phyloP scores from a whole-genome alignment of 2,113 vertebrate genomes.

The Melanerpes aurifrons region DNA sequence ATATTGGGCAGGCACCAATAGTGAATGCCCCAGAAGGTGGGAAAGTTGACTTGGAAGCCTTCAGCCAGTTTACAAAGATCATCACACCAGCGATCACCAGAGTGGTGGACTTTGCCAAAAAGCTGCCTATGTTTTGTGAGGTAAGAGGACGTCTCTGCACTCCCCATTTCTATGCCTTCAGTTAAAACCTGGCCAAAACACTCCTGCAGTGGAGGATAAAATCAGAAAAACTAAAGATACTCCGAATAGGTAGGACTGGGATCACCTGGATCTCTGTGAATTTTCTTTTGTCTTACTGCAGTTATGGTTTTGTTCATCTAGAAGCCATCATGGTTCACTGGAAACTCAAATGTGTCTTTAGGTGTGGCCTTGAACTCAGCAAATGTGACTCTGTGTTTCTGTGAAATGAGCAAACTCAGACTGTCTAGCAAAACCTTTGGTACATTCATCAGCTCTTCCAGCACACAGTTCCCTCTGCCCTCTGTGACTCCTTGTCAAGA shows the following conservation, averaged over 20 bases:
- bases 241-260: background rate
- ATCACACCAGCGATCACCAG: constrained; percentile 99
- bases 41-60: constrained; percentile 99
- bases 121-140: constrained; percentile 99
- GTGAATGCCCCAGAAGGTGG: constrained; percentile 91
- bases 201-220: background rate
- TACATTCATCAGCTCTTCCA: background rate
- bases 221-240: background rate
- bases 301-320: background rate
- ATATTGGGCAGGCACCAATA: constrained; percentile 94
- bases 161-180: background rate
- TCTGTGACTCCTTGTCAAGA: background rate
- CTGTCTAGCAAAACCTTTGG: background rate
- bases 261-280: background rate
- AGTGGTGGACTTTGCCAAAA: constrained; percentile 99
- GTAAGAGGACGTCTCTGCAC: constrained; percentile 74
- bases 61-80: constrained; percentile 99
- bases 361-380: background rate
- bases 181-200: background rate
- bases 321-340: background rate
- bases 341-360: background rate
- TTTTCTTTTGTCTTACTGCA: background rate
- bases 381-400: background rate
- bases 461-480: background rate
- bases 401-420: background rate